phyloP scores from a whole-genome alignment of 2,888 invertebrate genomes.

The Caenorhabditis sp. region DNA sequence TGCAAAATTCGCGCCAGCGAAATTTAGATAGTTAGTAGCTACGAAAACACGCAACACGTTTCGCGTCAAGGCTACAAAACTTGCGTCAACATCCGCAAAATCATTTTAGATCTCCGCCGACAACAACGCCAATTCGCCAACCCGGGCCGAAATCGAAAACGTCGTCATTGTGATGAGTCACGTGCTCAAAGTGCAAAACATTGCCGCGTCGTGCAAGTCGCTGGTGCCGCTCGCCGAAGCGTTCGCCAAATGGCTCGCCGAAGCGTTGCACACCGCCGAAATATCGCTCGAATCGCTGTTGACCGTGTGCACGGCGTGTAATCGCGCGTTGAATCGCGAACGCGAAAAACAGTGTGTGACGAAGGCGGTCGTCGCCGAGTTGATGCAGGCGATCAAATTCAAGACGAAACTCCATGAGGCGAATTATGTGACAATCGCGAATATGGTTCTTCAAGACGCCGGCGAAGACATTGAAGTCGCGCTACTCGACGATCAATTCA shows the following conservation, averaged over 20 bases:
- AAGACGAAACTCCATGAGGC: conserved; percentile 92
- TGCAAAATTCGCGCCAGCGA: background rate
- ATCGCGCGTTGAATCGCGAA: conserved; percentile 84
- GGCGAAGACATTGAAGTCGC: conserved; percentile 55
- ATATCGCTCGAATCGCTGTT: conserved; percentile 79
- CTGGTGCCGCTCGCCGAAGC: conserved; percentile 94
- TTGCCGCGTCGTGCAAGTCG: conserved; percentile 80
- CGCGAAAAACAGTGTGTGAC: conserved; percentile 91
- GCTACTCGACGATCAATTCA: conserved; percentile 69
- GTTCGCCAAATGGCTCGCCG: conserved; percentile 91
- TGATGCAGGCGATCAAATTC: conserved; percentile 93
- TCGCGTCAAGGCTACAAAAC: no score
- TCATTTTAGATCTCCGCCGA: conserved; percentile 50
- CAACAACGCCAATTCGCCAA: conserved; percentile 37
- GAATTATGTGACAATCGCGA: conserved; percentile 89
- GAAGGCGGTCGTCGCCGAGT: conserved; percentile 88
- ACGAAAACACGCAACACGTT: no score
- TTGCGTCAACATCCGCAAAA: no score
- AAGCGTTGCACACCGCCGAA: conserved; percentile 87
- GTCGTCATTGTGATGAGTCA: conserved; percentile 72
- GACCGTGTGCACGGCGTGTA: conserved; percentile 88
- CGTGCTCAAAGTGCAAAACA: conserved; percentile 84
- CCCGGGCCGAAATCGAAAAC: conserved; percentile 71
- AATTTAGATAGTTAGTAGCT: background rate
- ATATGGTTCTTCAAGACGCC: conserved; percentile 72